phyloP scores from a whole-genome alignment of 2,888 invertebrate genomes.

The Salticus scenicus region DNA sequence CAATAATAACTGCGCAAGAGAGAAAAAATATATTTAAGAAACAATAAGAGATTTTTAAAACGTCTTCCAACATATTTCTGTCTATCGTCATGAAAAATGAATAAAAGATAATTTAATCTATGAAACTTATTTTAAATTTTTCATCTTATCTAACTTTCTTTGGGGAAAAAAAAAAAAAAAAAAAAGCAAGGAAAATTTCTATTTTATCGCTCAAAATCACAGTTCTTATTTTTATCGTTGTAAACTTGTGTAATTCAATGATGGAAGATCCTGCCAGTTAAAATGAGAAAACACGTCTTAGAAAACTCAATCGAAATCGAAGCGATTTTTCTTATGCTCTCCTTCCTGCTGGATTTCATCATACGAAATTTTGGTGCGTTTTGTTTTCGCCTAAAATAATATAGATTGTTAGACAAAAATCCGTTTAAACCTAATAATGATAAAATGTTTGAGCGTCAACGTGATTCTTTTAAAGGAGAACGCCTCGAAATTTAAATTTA shows the following conservation, averaged over 20 bases:
- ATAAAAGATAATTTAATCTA: neutral
- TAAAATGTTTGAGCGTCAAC: slow-evolving; percentile 11
- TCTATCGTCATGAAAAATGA: too few relatives aligned
- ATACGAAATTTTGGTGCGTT: neutral
- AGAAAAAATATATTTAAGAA: too few relatives aligned
- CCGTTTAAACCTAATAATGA: slow-evolving; percentile 17
- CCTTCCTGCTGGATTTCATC: neutral
- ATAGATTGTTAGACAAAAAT: slow-evolving; percentile 1
- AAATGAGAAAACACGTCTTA: neutral
- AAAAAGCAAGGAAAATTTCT: too few relatives aligned
- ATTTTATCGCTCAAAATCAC: neutral
- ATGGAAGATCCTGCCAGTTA: neutral
- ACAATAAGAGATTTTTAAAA: too few relatives aligned
- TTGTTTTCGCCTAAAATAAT: neutral
- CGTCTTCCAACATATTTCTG: too few relatives aligned
- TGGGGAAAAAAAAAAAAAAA: neutral
- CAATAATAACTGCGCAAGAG: too few relatives aligned
- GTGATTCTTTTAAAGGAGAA: neutral
- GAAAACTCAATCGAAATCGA: neutral
- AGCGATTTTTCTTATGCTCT: neutral
- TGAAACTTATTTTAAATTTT: neutral
- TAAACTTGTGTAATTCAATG: neutral
- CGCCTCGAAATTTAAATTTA: slow-evolving; percentile 17
- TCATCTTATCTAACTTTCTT: neutral
- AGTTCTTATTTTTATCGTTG: neutral